Evolutionary conservation across 1,140 invertebrate species (phyloP).

Genomic region (Bombyx mori): DNA sequence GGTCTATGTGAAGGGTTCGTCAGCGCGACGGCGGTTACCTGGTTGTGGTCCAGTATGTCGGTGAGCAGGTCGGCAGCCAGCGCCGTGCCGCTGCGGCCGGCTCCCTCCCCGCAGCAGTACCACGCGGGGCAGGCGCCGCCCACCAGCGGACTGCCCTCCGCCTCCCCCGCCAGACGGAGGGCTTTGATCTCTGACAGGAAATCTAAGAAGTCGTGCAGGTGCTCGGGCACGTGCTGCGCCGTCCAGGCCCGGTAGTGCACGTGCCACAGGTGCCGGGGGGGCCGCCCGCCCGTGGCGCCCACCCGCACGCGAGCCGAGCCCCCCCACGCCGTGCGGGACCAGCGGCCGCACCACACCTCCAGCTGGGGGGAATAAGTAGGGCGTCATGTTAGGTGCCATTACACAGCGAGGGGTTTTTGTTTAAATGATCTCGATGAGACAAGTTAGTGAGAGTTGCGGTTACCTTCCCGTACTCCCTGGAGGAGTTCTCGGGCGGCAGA

Average conservation of each 20-base stretch:
- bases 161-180: conserved; percentile 78
- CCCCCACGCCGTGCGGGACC: conserved; percentile 44
- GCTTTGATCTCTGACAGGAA: conserved; percentile 90
- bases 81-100: conserved; percentile 82
- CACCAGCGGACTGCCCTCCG: conserved; percentile 71
- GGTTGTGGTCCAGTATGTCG: conserved; percentile 89
- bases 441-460: too few species aligned
- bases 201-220: conserved; percentile 76
- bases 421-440: too few species aligned
- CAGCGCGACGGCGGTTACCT: conserved; percentile 68
- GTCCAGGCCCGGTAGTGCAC: conserved; percentile 86
- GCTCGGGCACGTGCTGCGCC: conserved; percentile 74
- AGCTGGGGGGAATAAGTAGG: conserved; percentile 72
- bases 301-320: conserved; percentile 39
- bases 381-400: too few species aligned
- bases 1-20: too few species aligned
- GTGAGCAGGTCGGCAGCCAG: conserved; percentile 85
- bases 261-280: conserved; percentile 80
- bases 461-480: conserved; percentile 63
- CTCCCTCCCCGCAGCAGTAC: conserved; percentile 80
- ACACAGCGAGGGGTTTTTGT: too few species aligned
- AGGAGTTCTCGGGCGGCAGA: conserved; percentile 39
- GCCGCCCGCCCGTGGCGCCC: conserved; percentile 23
- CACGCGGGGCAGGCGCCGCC: conserved; percentile 65
- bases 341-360: conserved; percentile 74